Conservation (phyloP, 2,113 vertebrate species). For the Taurulus bubalis region DNA sequence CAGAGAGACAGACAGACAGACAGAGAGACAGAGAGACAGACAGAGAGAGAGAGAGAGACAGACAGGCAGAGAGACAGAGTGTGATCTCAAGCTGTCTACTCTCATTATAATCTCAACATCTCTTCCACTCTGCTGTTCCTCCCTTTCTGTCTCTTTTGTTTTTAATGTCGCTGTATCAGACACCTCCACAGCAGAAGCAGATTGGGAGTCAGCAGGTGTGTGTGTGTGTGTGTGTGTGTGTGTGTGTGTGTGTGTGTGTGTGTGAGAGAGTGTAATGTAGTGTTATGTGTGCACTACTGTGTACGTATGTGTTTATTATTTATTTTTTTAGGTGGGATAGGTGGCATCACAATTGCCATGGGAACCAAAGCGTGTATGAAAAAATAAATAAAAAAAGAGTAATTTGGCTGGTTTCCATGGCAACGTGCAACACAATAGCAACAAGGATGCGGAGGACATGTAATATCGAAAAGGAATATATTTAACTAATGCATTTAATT, state of each 20-base stretch:
- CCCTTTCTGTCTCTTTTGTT: constrained; percentile 20
- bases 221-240: constrained; percentile 51
- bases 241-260: constrained; percentile 58
- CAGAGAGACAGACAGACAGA: background rate
- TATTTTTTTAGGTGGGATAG: constrained; percentile 28
- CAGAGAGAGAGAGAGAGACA: constrained; percentile 13
- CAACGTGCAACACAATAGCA: constrained; percentile 59
- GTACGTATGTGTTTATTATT: background rate
- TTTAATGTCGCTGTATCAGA: constrained; percentile 49
- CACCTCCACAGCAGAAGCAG: constrained; percentile 63
- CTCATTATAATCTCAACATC: constrained; percentile 42
- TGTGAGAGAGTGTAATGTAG: constrained; percentile 19
- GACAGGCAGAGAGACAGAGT: background rate
- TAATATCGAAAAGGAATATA: background rate
- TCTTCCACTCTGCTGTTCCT: constrained; percentile 8
- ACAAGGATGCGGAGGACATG: background rate
- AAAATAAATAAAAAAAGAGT: constrained; percentile 22
- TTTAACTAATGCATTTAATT: background rate
- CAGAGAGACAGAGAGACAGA: background rate
- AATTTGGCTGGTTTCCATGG: constrained; percentile 68
- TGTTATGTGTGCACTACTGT: constrained; percentile 14
- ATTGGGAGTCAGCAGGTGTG: constrained; percentile 72
- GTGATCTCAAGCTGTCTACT: constrained; percentile 48
- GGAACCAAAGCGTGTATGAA: constrained; percentile 68
- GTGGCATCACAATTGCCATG: constrained; percentile 76